Base-by-base conservation (phyloP, 2,113 vertebrate species). In the Empidonax alnorum region DNA sequence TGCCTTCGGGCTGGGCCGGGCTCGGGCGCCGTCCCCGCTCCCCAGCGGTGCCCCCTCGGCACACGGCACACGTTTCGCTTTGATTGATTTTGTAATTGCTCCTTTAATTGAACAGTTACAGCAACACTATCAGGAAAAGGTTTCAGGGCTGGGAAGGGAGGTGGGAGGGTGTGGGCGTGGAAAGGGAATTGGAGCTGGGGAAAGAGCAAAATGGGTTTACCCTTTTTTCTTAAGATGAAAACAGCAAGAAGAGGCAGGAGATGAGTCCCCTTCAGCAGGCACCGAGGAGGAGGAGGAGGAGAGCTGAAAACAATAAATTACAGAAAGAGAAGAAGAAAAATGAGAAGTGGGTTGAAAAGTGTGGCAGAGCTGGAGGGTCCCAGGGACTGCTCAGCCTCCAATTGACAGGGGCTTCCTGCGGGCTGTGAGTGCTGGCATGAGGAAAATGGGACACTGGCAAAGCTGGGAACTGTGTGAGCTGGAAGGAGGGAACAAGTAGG, bases 61-160 rank as follows among this genome's bases (percentile, higher is more conserved):
- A 19, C 93, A 28, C 39, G 4, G 93, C 90, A 41, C 85, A 80
- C 46, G 56, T 3, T 83, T 65, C 12, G 25, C 1, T 84, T 92
- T 96, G 94, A 95, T 96, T 96, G 96, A 96, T 95, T 96, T 96
- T 96, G 61, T 96, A 97, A 96, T 95, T 94, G 92, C 93, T 96
- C 80, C 2, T 96, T 92, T 96, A 94, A 95, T 96, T 96, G 94
- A 96, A 96, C 94, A 90, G 87, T 61, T 90, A 90, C 96, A 93
- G 93, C 95, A 96, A 93, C 95, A 93, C 92, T 80, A 83, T 65
- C 87, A 91, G 96, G 95, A 65, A 93, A 93, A 91, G 96, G 93
- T 95, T 97, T 83, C 83, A 44, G 95, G 95, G 94, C 95, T 92
- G 88, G 59, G 74, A 89, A 42, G 81, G 91, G 84, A 76, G 91